Conservation (phyloP, 2,888 invertebrate genomes). For the Nipponacmea schrenckii region DNA sequence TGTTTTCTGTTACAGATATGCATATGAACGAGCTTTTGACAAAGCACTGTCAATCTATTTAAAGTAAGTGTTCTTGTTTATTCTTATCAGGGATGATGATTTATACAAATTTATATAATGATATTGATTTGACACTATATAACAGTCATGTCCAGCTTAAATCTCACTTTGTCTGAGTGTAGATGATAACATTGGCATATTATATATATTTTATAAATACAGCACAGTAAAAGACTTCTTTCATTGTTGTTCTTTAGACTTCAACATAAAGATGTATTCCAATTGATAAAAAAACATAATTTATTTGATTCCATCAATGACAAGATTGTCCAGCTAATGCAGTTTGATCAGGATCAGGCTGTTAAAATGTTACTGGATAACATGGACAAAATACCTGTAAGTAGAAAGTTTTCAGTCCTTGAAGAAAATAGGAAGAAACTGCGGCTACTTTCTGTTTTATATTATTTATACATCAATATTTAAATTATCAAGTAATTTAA, state of each 20-base stretch:
- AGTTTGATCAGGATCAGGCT: conserved; percentile 80
- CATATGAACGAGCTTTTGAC: conserved; percentile 76
- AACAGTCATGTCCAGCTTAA: too few relatives aligned
- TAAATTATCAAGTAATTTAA: too few relatives aligned
- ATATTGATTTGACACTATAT: too few relatives aligned
- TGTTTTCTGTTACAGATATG: conserved; percentile 53
- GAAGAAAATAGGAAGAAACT: too few relatives aligned
- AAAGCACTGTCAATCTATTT: conserved; percentile 91
- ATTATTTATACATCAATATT: too few relatives aligned
- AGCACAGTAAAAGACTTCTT: too few relatives aligned
- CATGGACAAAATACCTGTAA: conserved; percentile 74
- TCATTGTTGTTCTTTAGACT: conserved; percentile 70
- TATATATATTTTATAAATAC: too few relatives aligned
- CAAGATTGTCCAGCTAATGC: conserved; percentile 89
- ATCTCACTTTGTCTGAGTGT: too few relatives aligned
- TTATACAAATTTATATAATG: too few relatives aligned
- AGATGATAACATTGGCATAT: too few relatives aligned
- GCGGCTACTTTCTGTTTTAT: too few relatives aligned
- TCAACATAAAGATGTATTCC: conserved; percentile 90
- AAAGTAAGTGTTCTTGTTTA: conserved; percentile 71
- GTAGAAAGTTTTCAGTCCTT: conserved; percentile 23
- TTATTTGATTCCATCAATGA: conserved; percentile 85
- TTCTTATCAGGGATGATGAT: neutral
- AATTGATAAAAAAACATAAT: conserved; percentile 84
- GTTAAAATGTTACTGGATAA: conserved; percentile 84